Evolutionary conservation across 1,140 invertebrate genomes (phyloP).

Genomic region (Saxidomus purpurata): DNA sequence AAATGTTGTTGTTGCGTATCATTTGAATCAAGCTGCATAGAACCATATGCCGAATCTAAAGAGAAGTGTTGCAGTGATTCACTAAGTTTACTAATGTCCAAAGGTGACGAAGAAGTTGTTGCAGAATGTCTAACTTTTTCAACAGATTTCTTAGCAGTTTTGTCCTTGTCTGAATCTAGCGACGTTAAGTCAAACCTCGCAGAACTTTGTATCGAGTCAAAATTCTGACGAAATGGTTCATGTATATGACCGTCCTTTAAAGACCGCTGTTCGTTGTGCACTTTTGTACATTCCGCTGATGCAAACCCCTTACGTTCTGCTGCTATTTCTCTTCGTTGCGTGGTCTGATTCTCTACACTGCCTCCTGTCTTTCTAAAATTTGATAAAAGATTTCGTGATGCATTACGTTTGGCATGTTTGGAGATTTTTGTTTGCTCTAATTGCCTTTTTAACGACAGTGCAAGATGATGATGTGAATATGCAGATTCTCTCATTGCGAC

Average conservation of each 20-base stretch:
- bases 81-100: neutral
- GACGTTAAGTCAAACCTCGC: too few relatives aligned
- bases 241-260: too few relatives aligned
- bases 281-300: too few relatives aligned
- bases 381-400: neutral
- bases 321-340: too few relatives aligned
- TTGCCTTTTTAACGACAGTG: neutral
- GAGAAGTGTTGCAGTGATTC: neutral
- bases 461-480: conserved; percentile 11
- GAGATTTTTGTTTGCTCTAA: neutral
- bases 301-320: too few relatives aligned
- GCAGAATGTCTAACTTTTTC: too few relatives aligned
- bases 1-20: neutral
- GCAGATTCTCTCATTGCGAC: neutral
- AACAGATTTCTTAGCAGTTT: too few relatives aligned
- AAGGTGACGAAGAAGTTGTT: neutral
- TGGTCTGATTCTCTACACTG: too few relatives aligned
- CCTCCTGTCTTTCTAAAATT: neutral
- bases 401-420: neutral
- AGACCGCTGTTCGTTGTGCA: too few relatives aligned
- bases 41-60: neutral
- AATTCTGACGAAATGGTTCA: too few relatives aligned
- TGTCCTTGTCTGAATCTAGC: too few relatives aligned
- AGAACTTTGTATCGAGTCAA: too few relatives aligned
- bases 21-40: neutral